These are phyloP conservation scores for Delphinapterus leucas DNA, from an alignment of 2,113 vertebrate species.

Conservation along the genomic window DNA sequence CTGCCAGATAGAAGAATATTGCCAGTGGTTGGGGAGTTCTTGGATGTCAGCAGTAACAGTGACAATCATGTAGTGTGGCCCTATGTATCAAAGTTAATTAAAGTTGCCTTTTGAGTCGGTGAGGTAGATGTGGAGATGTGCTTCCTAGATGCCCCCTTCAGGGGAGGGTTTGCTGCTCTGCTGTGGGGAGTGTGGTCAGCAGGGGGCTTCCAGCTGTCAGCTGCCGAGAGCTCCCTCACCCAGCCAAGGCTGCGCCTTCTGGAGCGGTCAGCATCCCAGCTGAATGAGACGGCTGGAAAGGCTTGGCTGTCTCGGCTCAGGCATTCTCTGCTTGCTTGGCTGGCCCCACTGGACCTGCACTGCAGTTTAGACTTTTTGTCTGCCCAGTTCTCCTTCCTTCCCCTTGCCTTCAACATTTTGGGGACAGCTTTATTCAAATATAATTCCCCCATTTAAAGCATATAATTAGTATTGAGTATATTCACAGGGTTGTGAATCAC, in stretches of 20 bases:
- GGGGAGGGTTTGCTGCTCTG: background rate
- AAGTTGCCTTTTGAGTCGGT: background rate
- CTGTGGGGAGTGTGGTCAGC: background rate
- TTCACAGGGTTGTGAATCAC: background rate
- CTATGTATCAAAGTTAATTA: background rate
- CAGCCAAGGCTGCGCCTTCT: background rate
- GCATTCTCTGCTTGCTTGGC: background rate
- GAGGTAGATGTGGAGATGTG: background rate
- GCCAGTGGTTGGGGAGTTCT: background rate
- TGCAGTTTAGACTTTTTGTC: background rate
- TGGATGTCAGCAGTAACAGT: background rate
- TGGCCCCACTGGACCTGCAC: background rate
- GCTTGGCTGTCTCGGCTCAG: background rate
- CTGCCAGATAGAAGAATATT: background rate
- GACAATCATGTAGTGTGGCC: background rate
- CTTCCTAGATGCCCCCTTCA: background rate
- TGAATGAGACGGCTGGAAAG: background rate
- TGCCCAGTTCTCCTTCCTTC: background rate
- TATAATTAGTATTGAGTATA: background rate
- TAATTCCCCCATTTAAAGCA: background rate
- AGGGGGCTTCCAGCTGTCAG: background rate
- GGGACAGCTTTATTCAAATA: background rate
- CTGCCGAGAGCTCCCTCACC: background rate
- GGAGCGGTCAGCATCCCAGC: background rate
- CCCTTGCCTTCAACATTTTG: background rate